Evolutionary conservation across 2,888 invertebrate genomes (phyloP), one percentile per base, ranked within the genome.

Genomic region (Microchrysa polita): DNA sequence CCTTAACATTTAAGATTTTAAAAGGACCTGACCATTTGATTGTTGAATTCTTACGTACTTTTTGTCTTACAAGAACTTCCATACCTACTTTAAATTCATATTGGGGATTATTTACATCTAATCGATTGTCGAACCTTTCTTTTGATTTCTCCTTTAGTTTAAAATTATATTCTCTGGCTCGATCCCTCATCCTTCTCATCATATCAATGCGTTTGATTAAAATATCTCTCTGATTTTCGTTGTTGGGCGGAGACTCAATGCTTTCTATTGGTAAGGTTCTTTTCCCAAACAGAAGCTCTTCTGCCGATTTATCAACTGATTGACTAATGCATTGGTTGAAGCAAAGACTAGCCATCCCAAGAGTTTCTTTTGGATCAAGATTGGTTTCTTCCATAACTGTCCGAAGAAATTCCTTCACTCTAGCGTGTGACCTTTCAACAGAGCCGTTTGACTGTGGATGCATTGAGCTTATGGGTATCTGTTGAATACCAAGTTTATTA

Each of bases 371-470:
- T 7, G 5, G 20, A 2, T 22, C 59, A 7, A 18, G 9, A n/a
- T 59, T n/a, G 7, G 23, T 59, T 20, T 59, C 59, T 5, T 22
- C n/a, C 10, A 22, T 20, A 9, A 23, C 23, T 2, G 5, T 22
- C 20, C 59, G 5, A 9, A 59, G 22, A 59, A 10, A 59, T 22
- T 59, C 59, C 7, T 23, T 23, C 59, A 59, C 22, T 20, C 59
- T 59, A 5, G 22, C 59, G 22, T 59, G 59, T 9, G 59, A 18
- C 7, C 59, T 5, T 59, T 59, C 59, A 22, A 20, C 59, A 7
- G 9, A 9, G 7, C 59, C 20, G n/a, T 59, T 59, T 20, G 59
- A 59, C n/a, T 59, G 59, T 20, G 59, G 59, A 59, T 59, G 59
- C 16, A 9, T 53, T 9, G 53, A 10, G n/a, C 53, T 53, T 5